Base-by-base conservation (phyloP, 2,888 invertebrate species). In the Drosophila mimetica region DNA sequence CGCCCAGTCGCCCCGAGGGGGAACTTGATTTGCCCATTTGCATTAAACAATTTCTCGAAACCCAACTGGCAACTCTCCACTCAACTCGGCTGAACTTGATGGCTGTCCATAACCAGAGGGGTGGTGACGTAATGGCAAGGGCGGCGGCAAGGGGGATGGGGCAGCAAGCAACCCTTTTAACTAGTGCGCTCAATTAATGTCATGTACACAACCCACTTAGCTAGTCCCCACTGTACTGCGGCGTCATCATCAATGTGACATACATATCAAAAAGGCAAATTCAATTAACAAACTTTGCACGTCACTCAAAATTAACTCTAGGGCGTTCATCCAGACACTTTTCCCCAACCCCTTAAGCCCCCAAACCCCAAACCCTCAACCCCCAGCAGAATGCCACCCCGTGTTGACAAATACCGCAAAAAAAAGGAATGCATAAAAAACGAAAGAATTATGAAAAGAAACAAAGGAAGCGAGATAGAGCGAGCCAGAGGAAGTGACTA, bases 161-260 rank as follows among this genome's bases (percentile, higher is more conserved):
- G 14, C 18, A 11, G 18, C 25, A 8, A 39, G 48, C 70, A 71
- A 71, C 70, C 70, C 72, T 61, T 70, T 71, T 71, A 71, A 70
- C 70, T 70, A 70, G 70, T 70, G 75, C 73, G 72, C 82, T 76
- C 88, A 82, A 82, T 82, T 87, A 87, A 87, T 82, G 88, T 87
- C 82, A 85, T 87, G 88, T 87, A 81, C 87, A 86, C 88, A 82
- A 87, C 88, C 88, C 82, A 83, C 82, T 83, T 83, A 83, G 88
- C 70, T 63, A 73, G 86, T 85, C 71, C 74, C 80, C 88, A 87
- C 82, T 82, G 82, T 82, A 60, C 70, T 61, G 71, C 53, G 72
- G 70, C 52, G 52, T 37, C 71, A 54, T 58, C 66, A 55, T 74
- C 72, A 72, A 73, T 74, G 65, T 73, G 72, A 74, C 72, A 66